A percentile compares a stretch with the other conserved stretches of the same genome.
These are phyloP conservation scores for Leucoma salicis DNA, from an alignment of 2,888 invertebrate genomes.

Conservation along the genomic window DNA sequence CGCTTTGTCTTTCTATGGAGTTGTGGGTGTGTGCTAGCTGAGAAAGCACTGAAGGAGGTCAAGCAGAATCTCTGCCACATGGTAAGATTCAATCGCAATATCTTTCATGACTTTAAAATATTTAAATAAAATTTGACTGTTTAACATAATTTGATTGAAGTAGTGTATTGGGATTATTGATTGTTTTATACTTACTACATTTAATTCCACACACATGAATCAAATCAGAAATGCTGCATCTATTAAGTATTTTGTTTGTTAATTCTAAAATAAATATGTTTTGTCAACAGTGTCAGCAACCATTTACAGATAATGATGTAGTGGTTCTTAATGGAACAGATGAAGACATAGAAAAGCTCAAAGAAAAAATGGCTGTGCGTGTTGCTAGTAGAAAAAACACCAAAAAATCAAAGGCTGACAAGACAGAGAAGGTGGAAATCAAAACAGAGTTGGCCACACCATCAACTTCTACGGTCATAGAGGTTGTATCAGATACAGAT, in stretches of 20 bases:
- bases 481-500: conserved; percentile 22
- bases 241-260: no score
- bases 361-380: conserved; percentile 84
- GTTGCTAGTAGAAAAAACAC: conserved; percentile 85
- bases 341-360: conserved; percentile 87
- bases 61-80: conserved; percentile 85
- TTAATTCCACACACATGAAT: no score
- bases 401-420: conserved; percentile 81
- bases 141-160: no score
- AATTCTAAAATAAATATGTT: not conserved
- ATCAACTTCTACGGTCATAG: conserved; percentile 31
- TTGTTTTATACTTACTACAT: no score
- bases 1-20: conserved; percentile 93
- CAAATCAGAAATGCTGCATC: no score
- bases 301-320: conserved; percentile 89
- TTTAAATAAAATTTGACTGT: no score
- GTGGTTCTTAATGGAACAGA: conserved; percentile 94
- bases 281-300: conserved; percentile 86
- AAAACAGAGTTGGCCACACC: conserved; percentile 47
- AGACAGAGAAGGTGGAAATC: conserved; percentile 43
- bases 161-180: no score
- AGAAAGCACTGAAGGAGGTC: conserved; percentile 95
- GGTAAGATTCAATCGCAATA: conserved; percentile 42
- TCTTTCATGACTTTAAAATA: no score
- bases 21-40: conserved; percentile 98